phyloP scores from a whole-genome alignment of 2,113 vertebrate species.

The Athene cunicularia region DNA sequence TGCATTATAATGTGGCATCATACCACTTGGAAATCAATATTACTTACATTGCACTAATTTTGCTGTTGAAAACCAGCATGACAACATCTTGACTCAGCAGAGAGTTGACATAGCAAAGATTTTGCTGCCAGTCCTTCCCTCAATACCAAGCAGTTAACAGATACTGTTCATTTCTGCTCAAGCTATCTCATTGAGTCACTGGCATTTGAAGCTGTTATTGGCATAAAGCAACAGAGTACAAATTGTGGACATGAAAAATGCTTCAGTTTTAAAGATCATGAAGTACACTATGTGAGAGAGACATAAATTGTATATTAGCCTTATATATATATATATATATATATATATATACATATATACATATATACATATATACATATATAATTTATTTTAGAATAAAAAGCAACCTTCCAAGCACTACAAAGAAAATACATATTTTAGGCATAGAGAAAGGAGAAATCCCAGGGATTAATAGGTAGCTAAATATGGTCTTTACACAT shows the following conservation, averaged over 20 bases:
- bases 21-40: background rate
- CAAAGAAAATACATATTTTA: background rate
- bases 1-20: background rate
- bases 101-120: background rate
- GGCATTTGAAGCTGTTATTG: background rate
- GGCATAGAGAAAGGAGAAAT: background rate
- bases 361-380: no score
- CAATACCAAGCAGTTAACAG: background rate
- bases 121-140: background rate
- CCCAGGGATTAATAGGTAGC: background rate
- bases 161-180: background rate
- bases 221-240: background rate
- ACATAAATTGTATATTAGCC: background rate
- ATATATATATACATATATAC: no score
- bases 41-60: background rate
- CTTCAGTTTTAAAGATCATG: background rate
- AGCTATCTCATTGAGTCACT: background rate
- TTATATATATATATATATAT: no score
- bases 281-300: accelerated
- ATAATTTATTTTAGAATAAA: background rate
- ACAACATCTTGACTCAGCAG: background rate
- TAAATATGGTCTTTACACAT: background rate
- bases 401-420: background rate
- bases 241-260: background rate
- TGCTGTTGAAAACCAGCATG: background rate